Base-by-base conservation (phyloP, 2,113 vertebrate genomes). In the Pteruthius melanotis region DNA sequence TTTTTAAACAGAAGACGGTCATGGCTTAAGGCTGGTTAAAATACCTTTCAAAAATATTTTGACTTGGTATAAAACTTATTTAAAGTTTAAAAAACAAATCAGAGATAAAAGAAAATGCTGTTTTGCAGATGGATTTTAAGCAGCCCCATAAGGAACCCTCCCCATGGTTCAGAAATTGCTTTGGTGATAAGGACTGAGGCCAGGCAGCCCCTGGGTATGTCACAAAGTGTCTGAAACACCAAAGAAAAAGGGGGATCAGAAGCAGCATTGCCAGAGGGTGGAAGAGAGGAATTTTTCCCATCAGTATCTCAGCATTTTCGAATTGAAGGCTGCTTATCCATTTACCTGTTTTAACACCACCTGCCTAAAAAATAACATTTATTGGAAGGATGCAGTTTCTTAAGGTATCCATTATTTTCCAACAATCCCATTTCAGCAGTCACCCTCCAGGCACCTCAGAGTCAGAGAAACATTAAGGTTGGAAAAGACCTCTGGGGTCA, bases 81-180 rank as follows among this genome's bases (percentile, higher is more conserved):
- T 42, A 8, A 65, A 54, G 42, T 37, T 82, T 26, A 45, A 39
- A 27, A 52, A 86, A 60, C 16, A 30, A 7, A 9, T 2, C 2
- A 11, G 33, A 1, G 7, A 6, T 19, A 50, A 19, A 27, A 40
- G 17, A 69, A 72, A 37, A 54, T 5, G 23, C 7, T 31, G 60
- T 27, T 63, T n/a, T 59, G 31, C 15, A 21, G 20, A 14, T 0
- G 6, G 33, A 81, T 68, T 87, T 85, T 20, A 49, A 64, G 17
- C 16, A 59, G 35, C 4, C 18, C 23, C 0, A 0, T 15, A 24
- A 54, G 2, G 21, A 52, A 47, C 3, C 5, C 14, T 72, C 49
- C 60, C 9, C 19, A 9, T 1, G 3, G 18, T 31, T 76, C 56
- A 76, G 50, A 24, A 3, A 11, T 26, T 18, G 13, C 24, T 75